phyloP scores from a whole-genome alignment of 2,113 vertebrate species.

The Macquaria australasica region DNA sequence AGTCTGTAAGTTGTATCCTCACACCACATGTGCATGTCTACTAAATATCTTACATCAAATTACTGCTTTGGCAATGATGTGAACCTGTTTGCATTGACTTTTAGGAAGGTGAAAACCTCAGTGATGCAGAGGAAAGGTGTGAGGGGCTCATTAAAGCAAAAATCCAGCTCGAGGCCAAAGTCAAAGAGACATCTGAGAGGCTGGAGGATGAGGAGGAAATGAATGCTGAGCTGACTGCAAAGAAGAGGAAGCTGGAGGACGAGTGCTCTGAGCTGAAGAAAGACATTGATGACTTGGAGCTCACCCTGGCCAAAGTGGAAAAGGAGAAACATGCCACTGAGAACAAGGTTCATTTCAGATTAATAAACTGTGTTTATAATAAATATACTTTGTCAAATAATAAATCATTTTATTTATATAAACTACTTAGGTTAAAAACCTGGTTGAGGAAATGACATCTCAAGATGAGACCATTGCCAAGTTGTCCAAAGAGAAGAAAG shows the following conservation, averaged over 20 bases:
- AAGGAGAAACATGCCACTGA: conserved; percentile 86
- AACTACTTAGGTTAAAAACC: conserved; percentile 79
- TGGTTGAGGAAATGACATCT: conserved; percentile 82
- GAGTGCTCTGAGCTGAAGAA: conserved; percentile 84
- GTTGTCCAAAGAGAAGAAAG: conserved; percentile 90
- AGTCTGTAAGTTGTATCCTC: conserved; percentile 63
- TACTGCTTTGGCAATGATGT: background rate
- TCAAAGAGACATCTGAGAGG: conserved; percentile 86
- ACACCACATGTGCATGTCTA: background rate
- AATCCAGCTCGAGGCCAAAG: conserved; percentile 76
- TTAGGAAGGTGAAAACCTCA: conserved; percentile 75
- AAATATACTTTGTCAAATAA: too few species aligned
- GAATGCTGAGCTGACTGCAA: conserved; percentile 88
- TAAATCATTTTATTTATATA: too few species aligned
- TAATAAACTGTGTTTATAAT: too few species aligned
- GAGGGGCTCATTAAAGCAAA: conserved; percentile 81
- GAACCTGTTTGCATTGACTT: conserved; percentile 4
- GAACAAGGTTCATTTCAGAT: conserved; percentile 80
- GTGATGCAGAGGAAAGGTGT: conserved; percentile 80
- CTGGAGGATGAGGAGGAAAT: conserved; percentile 89
- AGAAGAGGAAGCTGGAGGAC: conserved; percentile 90
- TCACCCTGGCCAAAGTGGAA: conserved; percentile 81
- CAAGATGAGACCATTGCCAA: conserved; percentile 87
- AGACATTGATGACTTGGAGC: conserved; percentile 80
- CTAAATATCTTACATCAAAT: background rate